phyloP scores from a whole-genome alignment of 2,113 vertebrate species.

The Ovis canadensis region DNA sequence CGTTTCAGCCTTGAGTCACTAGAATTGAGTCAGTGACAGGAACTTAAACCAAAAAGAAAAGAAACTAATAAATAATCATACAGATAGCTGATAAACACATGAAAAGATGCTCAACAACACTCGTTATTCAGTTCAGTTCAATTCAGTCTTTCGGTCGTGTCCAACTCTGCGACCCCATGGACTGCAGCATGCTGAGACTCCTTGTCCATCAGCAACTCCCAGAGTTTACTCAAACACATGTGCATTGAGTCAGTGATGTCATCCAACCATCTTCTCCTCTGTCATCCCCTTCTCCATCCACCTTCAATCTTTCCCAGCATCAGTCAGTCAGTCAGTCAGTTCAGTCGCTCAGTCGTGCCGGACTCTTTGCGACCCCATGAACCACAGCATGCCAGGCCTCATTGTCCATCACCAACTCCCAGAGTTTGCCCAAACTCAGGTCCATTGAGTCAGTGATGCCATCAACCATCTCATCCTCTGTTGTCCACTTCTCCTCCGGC shows the following conservation, averaged over 20 bases:
- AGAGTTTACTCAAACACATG: background rate
- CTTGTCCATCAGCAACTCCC: background rate
- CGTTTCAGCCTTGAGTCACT: background rate
- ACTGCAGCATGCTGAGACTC: background rate
- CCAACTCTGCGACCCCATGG: background rate
- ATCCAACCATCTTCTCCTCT: background rate
- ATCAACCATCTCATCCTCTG: background rate
- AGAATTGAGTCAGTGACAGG: background rate
- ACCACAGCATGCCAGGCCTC: background rate
- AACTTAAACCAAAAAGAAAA: background rate
- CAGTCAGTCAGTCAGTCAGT: background rate
- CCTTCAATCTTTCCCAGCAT: background rate
- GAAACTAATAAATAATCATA: background rate
- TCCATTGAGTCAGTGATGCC: background rate
- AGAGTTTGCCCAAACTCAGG: background rate
- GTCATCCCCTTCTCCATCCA: background rate
- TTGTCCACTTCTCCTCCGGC: background rate
- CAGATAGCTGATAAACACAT: background rate
- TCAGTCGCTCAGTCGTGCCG: accelerated
- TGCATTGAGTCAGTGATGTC: background rate
- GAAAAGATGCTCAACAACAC: background rate
- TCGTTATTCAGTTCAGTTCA: background rate
- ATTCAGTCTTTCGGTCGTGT: background rate
- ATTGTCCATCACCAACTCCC: background rate
- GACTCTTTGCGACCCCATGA: background rate